Evolutionary conservation across 2,113 vertebrate species (phyloP), one percentile per base, ranked within the genome.

Genomic region (Pleuronectes platessa): DNA sequence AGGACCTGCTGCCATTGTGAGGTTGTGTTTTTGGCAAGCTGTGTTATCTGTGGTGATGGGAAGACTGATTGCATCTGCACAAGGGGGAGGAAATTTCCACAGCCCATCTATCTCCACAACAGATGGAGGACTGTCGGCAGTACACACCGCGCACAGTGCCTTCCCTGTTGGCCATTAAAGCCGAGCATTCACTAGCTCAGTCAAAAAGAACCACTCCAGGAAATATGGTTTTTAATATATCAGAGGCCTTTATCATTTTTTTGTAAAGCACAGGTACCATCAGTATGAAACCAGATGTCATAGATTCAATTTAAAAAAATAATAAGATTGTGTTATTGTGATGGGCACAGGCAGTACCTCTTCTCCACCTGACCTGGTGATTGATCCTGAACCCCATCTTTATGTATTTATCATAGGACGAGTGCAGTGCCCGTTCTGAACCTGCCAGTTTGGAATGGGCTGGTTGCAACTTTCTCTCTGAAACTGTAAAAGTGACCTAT

Each of bases 101-200:
- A 90, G 86, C 87, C 83, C 83, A 91, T 91, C 90, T 85, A 89
- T 91, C 90, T 89, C 85, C 51, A 77, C 79, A 89, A 88, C 87
- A 89, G 86, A 89, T 83, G 79, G 85, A 83, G 45, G 86, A 83
- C 77, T 76, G 83, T 89, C 81, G 68, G 79, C 74, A 72, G 73
- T 69, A 47, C 24, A 47, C 68, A 65, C 76, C 42, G 72, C 74
- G 64, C 71, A 47, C 37, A 21, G 65, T 42, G 77, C 65, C 74
- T 89, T 80, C 80, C 76, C 59, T 78, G 76, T 73, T 75, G 82
- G 68, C 84, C 74, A 79, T 81, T 79, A 82, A 78, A 78, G 69
- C 68, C 2, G 2, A 40, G 31, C 23, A 75, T 76, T 76, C 73
- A 71, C 58, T 14, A 27, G 54, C 79, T 71, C 54, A 40, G 65